These are phyloP conservation scores for Discoglossus pictus DNA, from an alignment of 2,797 vertebrate species.

Conservation along the genomic window DNA sequence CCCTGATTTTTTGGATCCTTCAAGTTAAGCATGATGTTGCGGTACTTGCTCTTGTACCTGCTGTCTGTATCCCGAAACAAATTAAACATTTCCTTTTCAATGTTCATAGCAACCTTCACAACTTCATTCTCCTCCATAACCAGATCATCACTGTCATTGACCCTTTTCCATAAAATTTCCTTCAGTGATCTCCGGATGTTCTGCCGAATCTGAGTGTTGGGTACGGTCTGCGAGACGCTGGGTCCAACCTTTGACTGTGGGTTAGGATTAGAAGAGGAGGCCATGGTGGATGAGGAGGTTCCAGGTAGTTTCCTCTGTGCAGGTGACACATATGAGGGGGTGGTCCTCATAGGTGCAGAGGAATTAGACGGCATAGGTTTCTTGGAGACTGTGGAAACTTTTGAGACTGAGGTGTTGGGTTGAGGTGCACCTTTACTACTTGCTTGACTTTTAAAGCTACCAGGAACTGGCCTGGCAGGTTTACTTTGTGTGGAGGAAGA, in stretches of 20 bases:
- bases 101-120: conserved; percentile 82
- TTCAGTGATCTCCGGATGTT: conserved; percentile 90
- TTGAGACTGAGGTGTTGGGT: conserved; percentile 37
- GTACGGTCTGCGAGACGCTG: conserved; percentile 71
- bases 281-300: conserved; percentile 33
- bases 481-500: conserved; percentile 65
- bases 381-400: conserved; percentile 51
- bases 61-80: conserved; percentile 91
- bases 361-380: conserved; percentile 55
- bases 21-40: conserved; percentile 92
- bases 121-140: conserved; percentile 84
- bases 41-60: conserved; percentile 96
- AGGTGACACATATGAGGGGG: conserved; percentile 48
- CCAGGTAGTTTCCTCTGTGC: conserved; percentile 60
- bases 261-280: conserved; percentile 60
- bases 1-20: conserved; percentile 97
- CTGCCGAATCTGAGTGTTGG: conserved; percentile 90
- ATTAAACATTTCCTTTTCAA: conserved; percentile 94
- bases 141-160: conserved; percentile 88
- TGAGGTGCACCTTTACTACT: conserved; percentile 62
- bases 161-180: conserved; percentile 90
- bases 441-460: conserved; percentile 59
- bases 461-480: conserved; percentile 58
- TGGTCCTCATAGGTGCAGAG: conserved; percentile 58
- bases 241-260: conserved; percentile 70